A percentile compares a stretch with the other conserved stretches of the same genome.
These are phyloP conservation scores for Bombyx huttoni DNA, from an alignment of 2,888 invertebrate species.

Conservation along the genomic window DNA sequence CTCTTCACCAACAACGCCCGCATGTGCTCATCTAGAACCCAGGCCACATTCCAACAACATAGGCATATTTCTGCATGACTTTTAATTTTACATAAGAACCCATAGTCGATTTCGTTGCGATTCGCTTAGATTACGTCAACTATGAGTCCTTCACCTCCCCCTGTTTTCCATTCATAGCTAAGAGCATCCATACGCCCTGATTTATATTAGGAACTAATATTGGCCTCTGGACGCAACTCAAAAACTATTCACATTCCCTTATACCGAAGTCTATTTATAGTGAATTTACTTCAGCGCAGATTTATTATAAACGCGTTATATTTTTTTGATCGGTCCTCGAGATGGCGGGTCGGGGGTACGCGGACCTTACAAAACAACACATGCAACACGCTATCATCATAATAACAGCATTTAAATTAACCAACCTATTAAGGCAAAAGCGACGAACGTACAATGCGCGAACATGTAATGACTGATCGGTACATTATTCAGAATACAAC, in stretches of 20 bases:
- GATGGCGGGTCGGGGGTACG: too few species aligned
- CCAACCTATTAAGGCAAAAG: background rate
- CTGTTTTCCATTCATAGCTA: slow-evolving; percentile 60
- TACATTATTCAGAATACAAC: too few species aligned
- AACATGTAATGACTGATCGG: background rate
- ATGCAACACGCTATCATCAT: background rate
- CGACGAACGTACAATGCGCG: background rate
- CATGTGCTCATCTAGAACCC: slow-evolving; percentile 71
- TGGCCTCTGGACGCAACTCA: slow-evolving; percentile 55
- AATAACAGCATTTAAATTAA: background rate
- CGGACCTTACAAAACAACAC: background rate
- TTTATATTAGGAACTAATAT: slow-evolving; percentile 29
- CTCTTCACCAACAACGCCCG: slow-evolving; percentile 69
- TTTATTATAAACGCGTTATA: background rate
- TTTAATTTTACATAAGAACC: slow-evolving; percentile 27
- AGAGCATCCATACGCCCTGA: slow-evolving; percentile 66
- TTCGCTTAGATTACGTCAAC: slow-evolving; percentile 17
- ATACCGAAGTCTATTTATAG: slow-evolving; percentile 28
- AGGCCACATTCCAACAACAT: slow-evolving; percentile 50
- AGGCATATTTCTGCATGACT: slow-evolving; percentile 18
- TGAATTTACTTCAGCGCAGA: slow-evolving; percentile 19
- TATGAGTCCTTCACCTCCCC: slow-evolving; percentile 61
- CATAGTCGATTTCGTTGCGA: slow-evolving; percentile 28
- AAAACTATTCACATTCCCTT: slow-evolving; percentile 66
- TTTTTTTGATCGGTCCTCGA: too few species aligned